These are phyloP conservation scores for Parnassius apollo DNA, from an alignment of 2,888 invertebrate genomes.

Conservation along the genomic window DNA sequence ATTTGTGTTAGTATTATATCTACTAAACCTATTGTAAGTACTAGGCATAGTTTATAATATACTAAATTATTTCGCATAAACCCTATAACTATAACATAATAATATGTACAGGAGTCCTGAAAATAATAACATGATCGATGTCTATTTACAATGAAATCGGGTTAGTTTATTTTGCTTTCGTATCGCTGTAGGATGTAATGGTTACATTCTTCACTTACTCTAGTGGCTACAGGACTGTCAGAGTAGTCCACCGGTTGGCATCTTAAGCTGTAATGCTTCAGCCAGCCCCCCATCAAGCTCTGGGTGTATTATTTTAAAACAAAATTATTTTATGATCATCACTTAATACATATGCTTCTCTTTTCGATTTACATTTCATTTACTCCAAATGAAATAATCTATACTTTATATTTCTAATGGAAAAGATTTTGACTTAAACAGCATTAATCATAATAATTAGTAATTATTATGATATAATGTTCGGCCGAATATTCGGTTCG, in stretches of 20 bases:
- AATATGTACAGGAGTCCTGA: conserved; percentile 52
- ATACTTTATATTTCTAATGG: too few species aligned
- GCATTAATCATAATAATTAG: too few species aligned
- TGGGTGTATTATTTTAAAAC: conserved; percentile 70
- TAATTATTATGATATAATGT: too few species aligned
- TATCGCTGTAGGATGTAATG: conserved; percentile 40
- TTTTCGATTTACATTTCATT: too few species aligned
- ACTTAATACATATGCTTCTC: neutral
- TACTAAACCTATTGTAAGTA: neutral
- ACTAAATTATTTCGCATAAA: conserved; percentile 23
- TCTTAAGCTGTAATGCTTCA: conserved; percentile 92
- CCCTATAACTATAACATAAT: conserved; percentile 36
- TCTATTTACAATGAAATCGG: conserved; percentile 66
- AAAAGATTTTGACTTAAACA: too few species aligned
- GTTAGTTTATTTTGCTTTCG: conserved; percentile 55
- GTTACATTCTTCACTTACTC: conserved; percentile 84
- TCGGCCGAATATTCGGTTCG: too few species aligned
- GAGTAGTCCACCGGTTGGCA: conserved; percentile 96
- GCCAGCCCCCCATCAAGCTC: conserved; percentile 95
- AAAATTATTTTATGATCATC: conserved; percentile 31
- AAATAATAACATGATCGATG: conserved; percentile 50
- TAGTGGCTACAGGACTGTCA: conserved; percentile 87
- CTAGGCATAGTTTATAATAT: neutral
- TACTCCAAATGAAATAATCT: too few species aligned
- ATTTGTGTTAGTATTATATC: conserved; percentile 19